Evolutionary conservation across 2,888 invertebrate species (phyloP).

Genomic region (Nasonovia ribisnigri): DNA sequence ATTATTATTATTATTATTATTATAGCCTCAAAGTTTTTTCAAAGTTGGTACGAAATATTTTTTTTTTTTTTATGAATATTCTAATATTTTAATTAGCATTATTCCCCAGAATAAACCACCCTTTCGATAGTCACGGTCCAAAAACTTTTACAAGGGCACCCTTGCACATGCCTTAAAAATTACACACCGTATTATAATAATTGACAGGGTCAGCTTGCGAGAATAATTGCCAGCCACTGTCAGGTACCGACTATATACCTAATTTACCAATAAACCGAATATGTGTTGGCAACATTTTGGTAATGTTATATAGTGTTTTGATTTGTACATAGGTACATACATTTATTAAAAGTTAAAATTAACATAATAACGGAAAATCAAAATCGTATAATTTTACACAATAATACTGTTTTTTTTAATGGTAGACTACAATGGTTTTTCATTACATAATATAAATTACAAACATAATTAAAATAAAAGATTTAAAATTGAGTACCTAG

Average conservation of each 20-base stretch:
- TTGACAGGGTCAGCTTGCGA: constrained; percentile 63
- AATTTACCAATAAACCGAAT: constrained; percentile 15
- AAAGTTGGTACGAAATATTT: constrained; percentile 29
- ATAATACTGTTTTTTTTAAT: not conserved
- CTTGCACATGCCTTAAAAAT: constrained; percentile 50
- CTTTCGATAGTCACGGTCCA: constrained; percentile 58
- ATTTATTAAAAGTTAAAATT: not conserved
- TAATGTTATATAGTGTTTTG: not conserved
- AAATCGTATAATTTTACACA: not conserved
- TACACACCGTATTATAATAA: constrained; percentile 64
- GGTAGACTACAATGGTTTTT: not conserved
- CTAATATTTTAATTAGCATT: constrained; percentile 61
- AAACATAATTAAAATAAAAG: not conserved
- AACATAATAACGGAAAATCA: not conserved
- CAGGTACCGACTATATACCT: constrained; percentile 14
- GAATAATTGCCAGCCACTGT: constrained; percentile 55
- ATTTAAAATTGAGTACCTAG: not conserved
- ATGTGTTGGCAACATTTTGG: not conserved
- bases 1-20: not conserved
- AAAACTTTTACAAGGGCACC: constrained; percentile 57
- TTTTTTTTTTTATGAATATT: constrained; percentile 17
- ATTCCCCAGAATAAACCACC: constrained; percentile 42
- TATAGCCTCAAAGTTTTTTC: not conserved
- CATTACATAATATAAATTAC: too few species aligned
- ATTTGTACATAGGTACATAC: not conserved